Base-by-base conservation (phyloP, 2,113 vertebrate genomes). In the Sorex araneus region DNA sequence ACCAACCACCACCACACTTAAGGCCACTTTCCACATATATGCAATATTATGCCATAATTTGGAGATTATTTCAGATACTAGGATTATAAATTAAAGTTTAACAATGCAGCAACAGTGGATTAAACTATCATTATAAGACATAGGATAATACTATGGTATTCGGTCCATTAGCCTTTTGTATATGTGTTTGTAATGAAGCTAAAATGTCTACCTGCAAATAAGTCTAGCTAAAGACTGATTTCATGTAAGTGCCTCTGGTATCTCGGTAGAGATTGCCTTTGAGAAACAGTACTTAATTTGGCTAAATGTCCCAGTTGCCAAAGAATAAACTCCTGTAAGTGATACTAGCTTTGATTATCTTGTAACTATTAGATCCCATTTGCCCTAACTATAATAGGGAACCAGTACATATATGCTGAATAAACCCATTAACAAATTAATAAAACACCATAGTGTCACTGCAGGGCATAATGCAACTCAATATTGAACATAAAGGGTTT, bases 301-400 rank as follows among this genome's bases (percentile, higher is more conserved):
- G 34, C 11, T 78, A 78, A 85, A 63, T 60, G 8, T 45, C 43
- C 86, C 40, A 85, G 73, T 70, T 81, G 67, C 16, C 81, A 54
- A 85, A n/a, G 66, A 0, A 77, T 69, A 81, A 86, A 27, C 63
- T 18, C 6, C 19, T 82, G 19, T 74, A 28, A 57, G 27, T 34
- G 21, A 66, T 6, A 76, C 19, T 54, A 66, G 18, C 57, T 88
- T 18, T 84, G 25, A 45, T 73, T 91, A 60, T 73, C 0, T 27
- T 90, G 36, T 81, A 25, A 84, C 63, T 43, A 57, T 70, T 54
- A 10, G 32, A 66, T 2, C 1, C 8, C 15, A 78, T 91, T 4
- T 88, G 5, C n/a, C 18, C 78, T 96, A 40, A 92, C 43, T 18
- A 30, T n/a, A 76, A 47, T 60, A 91, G 43, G 45, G 57, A 25